Conservation (phyloP, 2,113 vertebrate genomes). For the Apteryx owenii region DNA sequence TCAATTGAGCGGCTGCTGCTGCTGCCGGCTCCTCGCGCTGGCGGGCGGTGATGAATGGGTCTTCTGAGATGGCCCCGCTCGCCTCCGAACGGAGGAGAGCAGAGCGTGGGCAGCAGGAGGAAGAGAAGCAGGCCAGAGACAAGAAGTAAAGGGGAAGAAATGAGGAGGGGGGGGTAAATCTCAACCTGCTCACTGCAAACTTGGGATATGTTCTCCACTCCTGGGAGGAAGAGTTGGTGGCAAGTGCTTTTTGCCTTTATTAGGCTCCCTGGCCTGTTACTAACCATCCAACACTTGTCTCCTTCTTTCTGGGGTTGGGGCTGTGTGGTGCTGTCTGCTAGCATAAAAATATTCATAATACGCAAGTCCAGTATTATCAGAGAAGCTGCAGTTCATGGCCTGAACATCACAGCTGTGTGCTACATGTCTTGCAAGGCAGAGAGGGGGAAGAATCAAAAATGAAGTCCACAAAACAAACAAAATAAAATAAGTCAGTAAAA, state of each 20-base stretch:
- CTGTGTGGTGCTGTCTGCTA: background rate
- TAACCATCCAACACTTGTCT: background rate
- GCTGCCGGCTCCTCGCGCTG: background rate
- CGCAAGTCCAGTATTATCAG: background rate
- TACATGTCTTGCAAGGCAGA: background rate
- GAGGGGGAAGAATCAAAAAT: background rate
- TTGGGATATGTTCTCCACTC: background rate
- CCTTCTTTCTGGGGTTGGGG: background rate
- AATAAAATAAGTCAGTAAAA: constrained; percentile 22
- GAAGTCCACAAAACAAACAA: background rate
- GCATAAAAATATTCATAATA: background rate
- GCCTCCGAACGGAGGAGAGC: background rate
- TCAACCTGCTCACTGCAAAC: background rate
- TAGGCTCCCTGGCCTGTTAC: background rate
- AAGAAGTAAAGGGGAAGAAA: background rate
- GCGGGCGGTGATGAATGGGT: constrained; percentile 46
- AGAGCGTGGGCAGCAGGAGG: background rate
- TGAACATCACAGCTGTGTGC: background rate
- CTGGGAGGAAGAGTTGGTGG: background rate
- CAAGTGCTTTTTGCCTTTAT: accelerated
- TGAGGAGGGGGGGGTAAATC: background rate
- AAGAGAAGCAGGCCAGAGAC: background rate
- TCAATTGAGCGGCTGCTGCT: constrained; percentile 16
- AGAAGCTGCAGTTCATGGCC: background rate
- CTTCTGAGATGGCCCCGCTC: constrained; percentile 23